Base-by-base conservation (phyloP, 2,113 vertebrate species). In the Talpa occidentalis region DNA sequence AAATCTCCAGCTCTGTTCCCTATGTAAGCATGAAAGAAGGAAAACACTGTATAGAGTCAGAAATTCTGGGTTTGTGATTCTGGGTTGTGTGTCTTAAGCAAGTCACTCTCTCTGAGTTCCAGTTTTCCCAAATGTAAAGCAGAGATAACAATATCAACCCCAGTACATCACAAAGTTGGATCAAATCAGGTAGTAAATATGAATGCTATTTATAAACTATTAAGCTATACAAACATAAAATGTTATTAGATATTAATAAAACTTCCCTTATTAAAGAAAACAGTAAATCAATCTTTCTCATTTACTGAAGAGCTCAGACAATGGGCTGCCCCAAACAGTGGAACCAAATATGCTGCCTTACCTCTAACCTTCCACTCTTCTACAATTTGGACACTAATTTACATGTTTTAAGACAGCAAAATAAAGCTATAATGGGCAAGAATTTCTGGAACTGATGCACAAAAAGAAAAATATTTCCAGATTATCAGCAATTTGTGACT, bases 381-480 rank as follows among this genome's bases (percentile, higher is more conserved):
- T 24, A n/a, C 5, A 42, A 54, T 35, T 60, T 30, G 42, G 52
- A 83, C 32, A 89, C 87, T 64, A 56, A 59, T 15, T 21, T 49
- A 40, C 7, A 32, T 49, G 32, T 70, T 86, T 42, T 83, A 44
- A 91, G 22, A 85, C 10, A 80, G 26, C 21, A 76, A 21, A 26
- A 73, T 42, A 60, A 76, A 70, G 32, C 73, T 35, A 83, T 5
- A 30, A 42, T 35, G 9, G 30, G 69, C 6, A 8, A 85, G 35
- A 88, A 81, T 66, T 77, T 85, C 40, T 77, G 40, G 91, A 85
- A 78, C n/a, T 70, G 9, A 44, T 47, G 21, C 10, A 93, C 32
- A 83, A 59, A 82, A 24, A 90, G 60, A 79, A 95, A 95, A 66
- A 73, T 59, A 62, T 92, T 49, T 15, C 16, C 49, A 83, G 35